phyloP scores from a whole-genome alignment of 2,113 vertebrate genomes.

The Pollimyrus isidori region DNA sequence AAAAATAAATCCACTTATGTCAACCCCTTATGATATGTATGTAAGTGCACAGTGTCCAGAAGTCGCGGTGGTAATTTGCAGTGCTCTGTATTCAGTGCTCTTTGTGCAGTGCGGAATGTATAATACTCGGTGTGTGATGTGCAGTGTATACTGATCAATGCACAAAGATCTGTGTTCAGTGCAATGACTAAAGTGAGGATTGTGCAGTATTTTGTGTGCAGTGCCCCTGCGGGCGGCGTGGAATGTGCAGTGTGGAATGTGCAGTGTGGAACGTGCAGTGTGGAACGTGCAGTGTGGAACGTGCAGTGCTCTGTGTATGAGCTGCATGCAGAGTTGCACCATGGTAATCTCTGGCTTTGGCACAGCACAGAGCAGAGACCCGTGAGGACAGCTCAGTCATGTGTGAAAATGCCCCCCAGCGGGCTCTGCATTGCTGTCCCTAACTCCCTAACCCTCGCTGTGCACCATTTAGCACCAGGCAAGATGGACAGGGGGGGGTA shows the following conservation, averaged over 20 bases:
- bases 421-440: background rate
- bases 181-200: background rate
- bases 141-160: background rate
- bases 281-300: too few relatives aligned
- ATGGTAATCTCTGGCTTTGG: background rate
- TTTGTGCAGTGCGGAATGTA: background rate
- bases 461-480: background rate
- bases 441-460: background rate
- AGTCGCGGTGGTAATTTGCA: background rate
- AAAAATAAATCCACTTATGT: background rate
- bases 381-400: background rate
- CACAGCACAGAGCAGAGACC: background rate
- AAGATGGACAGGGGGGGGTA: background rate
- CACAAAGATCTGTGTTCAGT: background rate
- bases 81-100: background rate
- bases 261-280: background rate
- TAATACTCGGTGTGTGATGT: background rate
- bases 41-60: background rate
- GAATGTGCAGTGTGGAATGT: background rate
- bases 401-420: constrained; percentile 3
- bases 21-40: background rate
- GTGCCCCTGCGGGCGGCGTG: background rate
- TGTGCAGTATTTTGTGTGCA: background rate
- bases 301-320: background rate
- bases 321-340: background rate